Conservation (phyloP, 2,888 invertebrate genomes). For the Malthinus flaveolus region DNA sequence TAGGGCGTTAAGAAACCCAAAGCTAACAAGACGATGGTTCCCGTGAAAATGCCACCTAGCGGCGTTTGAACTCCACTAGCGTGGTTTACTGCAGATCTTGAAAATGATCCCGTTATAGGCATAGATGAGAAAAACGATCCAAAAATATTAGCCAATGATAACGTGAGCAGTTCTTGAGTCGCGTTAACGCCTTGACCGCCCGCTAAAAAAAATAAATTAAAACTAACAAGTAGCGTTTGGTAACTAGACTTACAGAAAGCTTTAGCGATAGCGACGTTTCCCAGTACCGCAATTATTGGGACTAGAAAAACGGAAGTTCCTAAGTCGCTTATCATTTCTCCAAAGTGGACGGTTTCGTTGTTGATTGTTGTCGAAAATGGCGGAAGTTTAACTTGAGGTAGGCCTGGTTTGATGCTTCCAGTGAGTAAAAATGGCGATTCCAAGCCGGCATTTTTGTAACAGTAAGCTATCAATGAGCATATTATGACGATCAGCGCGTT, state of each 20-base stretch:
- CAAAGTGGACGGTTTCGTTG: constrained; percentile 63
- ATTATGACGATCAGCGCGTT: constrained; percentile 82
- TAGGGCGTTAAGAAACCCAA: constrained; percentile 86
- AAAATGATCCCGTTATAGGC: constrained; percentile 89
- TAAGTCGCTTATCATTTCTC: constrained; percentile 76
- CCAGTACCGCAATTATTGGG: constrained; percentile 87
- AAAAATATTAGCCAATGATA: constrained; percentile 81
- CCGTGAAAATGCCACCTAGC: constrained; percentile 82
- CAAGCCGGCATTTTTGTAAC: constrained; percentile 57
- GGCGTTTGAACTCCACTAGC: constrained; percentile 93
- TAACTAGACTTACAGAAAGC: constrained; percentile 85
- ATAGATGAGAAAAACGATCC: constrained; percentile 89
- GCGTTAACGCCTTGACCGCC: constrained; percentile 82
- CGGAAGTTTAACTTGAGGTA: constrained; percentile 70
- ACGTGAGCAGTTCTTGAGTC: constrained; percentile 85
- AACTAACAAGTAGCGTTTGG: too few species aligned
- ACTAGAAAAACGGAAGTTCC: constrained; percentile 85
- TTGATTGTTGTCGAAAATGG: constrained; percentile 69
- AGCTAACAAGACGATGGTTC: constrained; percentile 78
- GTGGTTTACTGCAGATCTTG: constrained; percentile 90
- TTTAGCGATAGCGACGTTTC: constrained; percentile 94
- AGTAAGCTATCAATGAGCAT: constrained; percentile 70
- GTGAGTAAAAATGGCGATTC: constrained; percentile 73
- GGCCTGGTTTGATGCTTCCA: constrained; percentile 73
- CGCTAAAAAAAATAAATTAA: constrained; percentile 55